A percentile compares a stretch with the other conserved stretches of the same genome.
phyloP scores from a whole-genome alignment of 2,888 invertebrate genomes.

The Temnothorax unifasciatus region DNA sequence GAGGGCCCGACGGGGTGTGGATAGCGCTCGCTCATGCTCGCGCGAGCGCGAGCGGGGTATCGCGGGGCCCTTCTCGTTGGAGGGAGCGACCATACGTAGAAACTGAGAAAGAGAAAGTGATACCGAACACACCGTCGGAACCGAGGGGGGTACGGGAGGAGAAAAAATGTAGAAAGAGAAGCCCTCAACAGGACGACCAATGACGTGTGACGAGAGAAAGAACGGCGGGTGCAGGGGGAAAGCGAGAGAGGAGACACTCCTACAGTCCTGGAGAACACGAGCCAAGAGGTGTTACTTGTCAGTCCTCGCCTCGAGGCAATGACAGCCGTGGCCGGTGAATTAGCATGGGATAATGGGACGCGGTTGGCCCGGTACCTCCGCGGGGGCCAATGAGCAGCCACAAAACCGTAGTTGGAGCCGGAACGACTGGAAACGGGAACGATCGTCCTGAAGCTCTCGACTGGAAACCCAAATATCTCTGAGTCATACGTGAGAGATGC shows the following conservation, averaged over 20 bases:
- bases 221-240: slow-evolving; percentile 66
- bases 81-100: slow-evolving; percentile 59
- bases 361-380: slow-evolving; percentile 82
- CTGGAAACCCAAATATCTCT: slow-evolving; percentile 78
- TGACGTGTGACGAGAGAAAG: slow-evolving; percentile 68
- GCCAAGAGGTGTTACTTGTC: slow-evolving; percentile 86
- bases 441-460: slow-evolving; percentile 66
- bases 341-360: slow-evolving; percentile 86
- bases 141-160: slow-evolving; percentile 58
- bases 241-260: slow-evolving; percentile 78
- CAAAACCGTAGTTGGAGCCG: slow-evolving; percentile 66
- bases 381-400: slow-evolving; percentile 81
- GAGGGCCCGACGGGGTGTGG: slow-evolving; percentile 59
- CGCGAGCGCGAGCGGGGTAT: slow-evolving; percentile 20
- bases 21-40: slow-evolving; percentile 55
- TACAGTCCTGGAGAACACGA: slow-evolving; percentile 80
- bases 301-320: slow-evolving; percentile 85
- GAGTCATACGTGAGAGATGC: slow-evolving; percentile 75
- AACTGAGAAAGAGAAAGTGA: slow-evolving; percentile 60
- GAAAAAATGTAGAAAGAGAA: slow-evolving; percentile 61
- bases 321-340: slow-evolving; percentile 85
- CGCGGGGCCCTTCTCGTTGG: slow-evolving; percentile 25
- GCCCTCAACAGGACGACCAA: slow-evolving; percentile 65
- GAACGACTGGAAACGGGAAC: slow-evolving; percentile 73
- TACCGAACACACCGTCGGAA: slow-evolving; percentile 8